Percentiles rank a stretch among this genome's conserved stretches.
Conservation (phyloP, 2,797 vertebrate species). For the Eulemur albifrons region DNA sequence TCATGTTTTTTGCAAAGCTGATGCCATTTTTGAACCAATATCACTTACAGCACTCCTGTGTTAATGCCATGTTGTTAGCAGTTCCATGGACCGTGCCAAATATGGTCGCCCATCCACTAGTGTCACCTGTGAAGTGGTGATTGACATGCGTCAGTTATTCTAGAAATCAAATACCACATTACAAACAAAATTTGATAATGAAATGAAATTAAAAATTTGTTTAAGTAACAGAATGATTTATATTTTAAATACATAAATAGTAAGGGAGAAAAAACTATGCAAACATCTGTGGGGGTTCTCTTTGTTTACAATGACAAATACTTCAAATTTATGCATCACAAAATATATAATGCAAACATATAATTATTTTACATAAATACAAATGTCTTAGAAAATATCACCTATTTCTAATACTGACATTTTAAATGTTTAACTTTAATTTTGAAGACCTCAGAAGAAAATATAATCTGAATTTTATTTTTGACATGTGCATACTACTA, state of each 20-base stretch:
- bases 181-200: constrained; percentile 42
- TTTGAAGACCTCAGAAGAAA: constrained; percentile 7
- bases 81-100: constrained; percentile 81
- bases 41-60: constrained; percentile 83
- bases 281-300: neutral
- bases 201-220: constrained; percentile 33
- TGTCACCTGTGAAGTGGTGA: constrained; percentile 79
- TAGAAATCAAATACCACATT: constrained; percentile 45
- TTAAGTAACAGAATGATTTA: neutral
- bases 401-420: neutral
- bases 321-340: neutral
- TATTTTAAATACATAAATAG: neutral
- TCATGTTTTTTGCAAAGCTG: neutral
- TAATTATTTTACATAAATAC: neutral
- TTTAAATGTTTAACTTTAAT: neutral
- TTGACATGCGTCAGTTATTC: constrained; percentile 64
- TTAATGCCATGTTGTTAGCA: constrained; percentile 68
- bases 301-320: neutral
- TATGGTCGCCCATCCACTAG: constrained; percentile 82
- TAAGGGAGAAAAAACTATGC: constrained; percentile 1
- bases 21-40: constrained; percentile 18
- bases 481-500: neutral
- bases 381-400: neutral
- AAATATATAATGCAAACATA: neutral
- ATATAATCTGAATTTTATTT: neutral